Base-by-base conservation (phyloP, 1,140 invertebrate genomes). In the Papilio xuthus region DNA sequence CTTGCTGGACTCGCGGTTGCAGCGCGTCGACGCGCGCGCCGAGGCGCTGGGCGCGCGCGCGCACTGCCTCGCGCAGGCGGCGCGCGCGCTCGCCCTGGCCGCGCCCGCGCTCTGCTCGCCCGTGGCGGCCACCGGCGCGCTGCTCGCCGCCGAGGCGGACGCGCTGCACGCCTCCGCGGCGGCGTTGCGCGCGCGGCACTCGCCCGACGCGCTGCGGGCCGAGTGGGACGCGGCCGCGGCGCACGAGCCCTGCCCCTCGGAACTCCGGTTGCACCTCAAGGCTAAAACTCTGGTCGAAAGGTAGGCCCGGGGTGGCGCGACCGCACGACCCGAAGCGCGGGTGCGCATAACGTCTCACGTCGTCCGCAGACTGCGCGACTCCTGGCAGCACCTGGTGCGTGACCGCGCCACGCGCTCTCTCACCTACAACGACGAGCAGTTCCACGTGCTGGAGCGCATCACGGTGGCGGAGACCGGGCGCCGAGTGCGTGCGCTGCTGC, bases 361-460 rank as follows among this genome's bases (percentile, higher is more conserved):
- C n/a, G n/a, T n/a, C n/a, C n/a, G n/a, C n/a, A n/a, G 97, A 79
- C 93, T 98, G 79, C 94, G 97, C 47, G 98, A 98, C 84, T 98
- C 97, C 0, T 99, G 98, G 98, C 98, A 98, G 92, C 97, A 98
- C 95, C 94, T 98, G 70, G 95, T 98, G 37, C 94, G 98, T 56
- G 97, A 99, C 94, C 95, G 97, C 84, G 97, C 97, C 26, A 97
- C 97, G 12, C 94, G 97, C 80, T 96, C 95, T 79, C 92, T 98
- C 2, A 98, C 97, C 0, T 98, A 98, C 90, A 98, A 98, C 89
- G 98, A 99, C 93, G 98, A 98, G 93, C 98, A 98, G 92, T 98
- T 99, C 88, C 98, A 99, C 93, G 96, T 98, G 63, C 93, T 99
- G 71, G 98, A 98, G 94, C 96, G 98, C 88, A 96, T 96, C 78